Evolutionary conservation across 2,888 invertebrate species (phyloP), one percentile per base, ranked within the genome.

Genomic region (Leucophora obtusa): DNA sequence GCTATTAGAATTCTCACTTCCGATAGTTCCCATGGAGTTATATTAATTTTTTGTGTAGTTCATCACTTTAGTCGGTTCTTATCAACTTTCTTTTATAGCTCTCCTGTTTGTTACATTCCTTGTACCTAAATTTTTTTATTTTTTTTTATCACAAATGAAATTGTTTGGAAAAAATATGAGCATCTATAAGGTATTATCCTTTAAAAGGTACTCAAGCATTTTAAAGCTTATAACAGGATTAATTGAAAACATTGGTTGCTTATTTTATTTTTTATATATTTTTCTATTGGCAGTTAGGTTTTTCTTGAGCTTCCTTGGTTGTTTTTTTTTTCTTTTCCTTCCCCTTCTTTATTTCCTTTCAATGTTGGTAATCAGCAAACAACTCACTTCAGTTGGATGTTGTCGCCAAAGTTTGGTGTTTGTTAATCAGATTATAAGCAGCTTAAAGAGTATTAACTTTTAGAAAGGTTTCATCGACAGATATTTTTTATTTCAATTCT

Each of bases 371-470:
- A n/a, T 11, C 15, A 35, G 4, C 38, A 51, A 15, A 51, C 14
- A 58, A 54, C 28, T 38, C 53, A 56, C 56, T 73, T 56, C 65
- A 51, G 28, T 63, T 18, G 24, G 68, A 38, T 71, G 77, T 68
- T 80, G 76, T 76, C 72, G 63, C 68, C 72, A 72, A 59, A 35
- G 58, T 65, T 73, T 77, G 60, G 75, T 72, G 58, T 76, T 77
- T 81, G 69, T 65, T 73, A 77, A 81, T 69, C 77, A 60, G 76
- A 77, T 77, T 77, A 74, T 77, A 73, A 70, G 73, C 69, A 73
- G 72, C 73, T 81, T 77, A 56, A 66, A 70, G 69, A 33, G 77
- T 70, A 70, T 81, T 76, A 76, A 33, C 69, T 51, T 62, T 66
- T 47, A 17, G 35, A 78, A 81, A 77, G 73, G 70, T 74, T 77